phyloP scores from a whole-genome alignment of 2,888 invertebrate species.

The Lasius fuliginosus region DNA sequence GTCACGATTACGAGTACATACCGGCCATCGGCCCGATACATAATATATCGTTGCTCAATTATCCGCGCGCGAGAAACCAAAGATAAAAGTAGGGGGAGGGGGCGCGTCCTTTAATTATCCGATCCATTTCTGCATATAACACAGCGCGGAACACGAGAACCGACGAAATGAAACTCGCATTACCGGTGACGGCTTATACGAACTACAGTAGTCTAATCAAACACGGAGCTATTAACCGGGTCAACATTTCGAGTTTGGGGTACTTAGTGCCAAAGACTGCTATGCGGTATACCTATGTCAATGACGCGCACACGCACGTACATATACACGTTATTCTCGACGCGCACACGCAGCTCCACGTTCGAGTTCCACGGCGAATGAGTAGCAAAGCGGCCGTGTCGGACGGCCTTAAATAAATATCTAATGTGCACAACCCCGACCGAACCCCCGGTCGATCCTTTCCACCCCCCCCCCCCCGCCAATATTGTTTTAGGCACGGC shows the following conservation, averaged over 20 bases:
- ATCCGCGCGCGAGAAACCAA: slow-evolving; percentile 5
- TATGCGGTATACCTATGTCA: slow-evolving; percentile 59
- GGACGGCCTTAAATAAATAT: slow-evolving; percentile 81
- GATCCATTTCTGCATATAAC: slow-evolving; percentile 55
- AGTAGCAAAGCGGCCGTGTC: slow-evolving; percentile 75
- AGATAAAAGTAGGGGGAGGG: not conserved
- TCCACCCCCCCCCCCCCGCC: slow-evolving; percentile 54
- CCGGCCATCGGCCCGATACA: not conserved
- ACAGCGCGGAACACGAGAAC: slow-evolving; percentile 9
- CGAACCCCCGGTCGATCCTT: slow-evolving; percentile 55
- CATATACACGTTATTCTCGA: not conserved
- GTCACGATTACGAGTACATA: not conserved
- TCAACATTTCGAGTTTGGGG: slow-evolving; percentile 82
- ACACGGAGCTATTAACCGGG: slow-evolving; percentile 85
- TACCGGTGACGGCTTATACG: slow-evolving; percentile 76
- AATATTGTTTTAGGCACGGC: slow-evolving; percentile 82
- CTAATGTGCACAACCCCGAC: slow-evolving; percentile 73
- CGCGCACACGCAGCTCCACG: slow-evolving; percentile 37
- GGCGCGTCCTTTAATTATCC: slow-evolving; percentile 43
- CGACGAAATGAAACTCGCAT: slow-evolving; percentile 65
- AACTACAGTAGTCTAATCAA: slow-evolving; percentile 85
- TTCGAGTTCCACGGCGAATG: slow-evolving; percentile 64
- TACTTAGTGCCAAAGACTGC: slow-evolving; percentile 77
- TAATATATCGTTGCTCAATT: slow-evolving; percentile 22
- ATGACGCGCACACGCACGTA: slow-evolving; percentile 45